phyloP scores from a whole-genome alignment of 2,888 invertebrate genomes.

The Synergus itoensis region DNA sequence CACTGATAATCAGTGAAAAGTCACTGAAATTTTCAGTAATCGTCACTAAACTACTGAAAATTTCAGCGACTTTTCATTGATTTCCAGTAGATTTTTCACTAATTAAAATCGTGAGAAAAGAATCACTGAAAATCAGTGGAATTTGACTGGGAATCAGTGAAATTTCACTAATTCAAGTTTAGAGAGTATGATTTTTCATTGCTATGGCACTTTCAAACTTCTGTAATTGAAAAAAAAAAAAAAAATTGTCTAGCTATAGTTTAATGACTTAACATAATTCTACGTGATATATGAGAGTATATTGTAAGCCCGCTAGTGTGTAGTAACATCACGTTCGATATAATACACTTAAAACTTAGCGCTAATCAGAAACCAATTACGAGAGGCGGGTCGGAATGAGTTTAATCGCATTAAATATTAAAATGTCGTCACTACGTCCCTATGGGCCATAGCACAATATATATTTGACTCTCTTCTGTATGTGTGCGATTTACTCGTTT shows the following conservation, averaged over 20 bases:
- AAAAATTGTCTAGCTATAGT: not conserved
- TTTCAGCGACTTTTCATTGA: no score
- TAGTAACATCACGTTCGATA: slow-evolving; percentile 25
- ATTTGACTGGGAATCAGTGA: no score
- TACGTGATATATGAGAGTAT: slow-evolving; percentile 5
- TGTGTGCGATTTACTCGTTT: slow-evolving; percentile 24
- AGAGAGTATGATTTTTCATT: no score
- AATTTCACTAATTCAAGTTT: no score
- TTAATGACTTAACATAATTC: slow-evolving; percentile 10
- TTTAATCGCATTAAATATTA: slow-evolving; percentile 77
- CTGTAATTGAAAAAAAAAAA: not conserved
- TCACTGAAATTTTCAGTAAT: no score
- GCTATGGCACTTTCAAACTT: no score
- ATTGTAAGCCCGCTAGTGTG: not conserved
- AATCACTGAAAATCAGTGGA: no score
- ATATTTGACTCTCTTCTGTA: slow-evolving; percentile 52
- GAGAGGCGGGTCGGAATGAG: slow-evolving; percentile 71
- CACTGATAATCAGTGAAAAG: no score
- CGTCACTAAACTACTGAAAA: no score
- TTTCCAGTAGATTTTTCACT: no score
- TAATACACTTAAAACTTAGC: slow-evolving; percentile 67
- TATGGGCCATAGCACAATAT: slow-evolving; percentile 55
- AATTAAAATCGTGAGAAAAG: no score
- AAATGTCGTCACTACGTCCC: slow-evolving; percentile 63
- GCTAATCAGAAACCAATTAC: slow-evolving; percentile 77